Base-by-base conservation (phyloP, 2,797 vertebrate species). In the Betta splendens region DNA sequence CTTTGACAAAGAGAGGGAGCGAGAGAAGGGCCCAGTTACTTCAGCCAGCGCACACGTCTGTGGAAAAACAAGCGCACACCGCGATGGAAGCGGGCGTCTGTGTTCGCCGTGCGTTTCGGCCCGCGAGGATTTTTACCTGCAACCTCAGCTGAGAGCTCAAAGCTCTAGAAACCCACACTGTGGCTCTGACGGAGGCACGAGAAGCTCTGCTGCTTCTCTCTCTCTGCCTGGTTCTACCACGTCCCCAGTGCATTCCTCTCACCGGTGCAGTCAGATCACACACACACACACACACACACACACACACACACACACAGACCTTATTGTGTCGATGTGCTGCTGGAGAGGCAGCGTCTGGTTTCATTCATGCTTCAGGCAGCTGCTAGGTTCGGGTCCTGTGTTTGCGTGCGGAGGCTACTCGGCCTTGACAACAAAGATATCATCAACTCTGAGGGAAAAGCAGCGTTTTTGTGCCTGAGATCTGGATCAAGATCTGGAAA, bases 321-420 rank as follows among this genome's bases (percentile, higher is more conserved):
- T 67, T 73, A 79, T 71, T 78, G 64, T 77, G 75, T 65, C 40
- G 58, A 75, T 75, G 75, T 81, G 68, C 77, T 51, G 59, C 77
- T 46, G 70, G 76, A 79, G 87, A 89, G 81, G 85, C 75, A 83
- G 87, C 69, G 77, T 92, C 89, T 86, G 70, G 89, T 92, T 93
- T 92, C 92, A 88, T 85, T 89, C 71, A 79, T 81, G 83, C 86
- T 87, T 77, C 56, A 75, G 86, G 82, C 87, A 79, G 86, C 83
- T 76, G 82, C 72, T 74, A 55, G 72, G 77, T 68, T 74, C 63
- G 67, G 88, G 82, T 85, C 79, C 87, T 12, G 58, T 65, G 78
- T 89, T 90, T 87, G 76, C 70, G 65, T 85, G 82, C 73, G 68
- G 74, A 53, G 64, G 66, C 87, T 81, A 51, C 64, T 56, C 43